Base-by-base conservation (phyloP, 2,797 vertebrate genomes). In the Huso huso region DNA sequence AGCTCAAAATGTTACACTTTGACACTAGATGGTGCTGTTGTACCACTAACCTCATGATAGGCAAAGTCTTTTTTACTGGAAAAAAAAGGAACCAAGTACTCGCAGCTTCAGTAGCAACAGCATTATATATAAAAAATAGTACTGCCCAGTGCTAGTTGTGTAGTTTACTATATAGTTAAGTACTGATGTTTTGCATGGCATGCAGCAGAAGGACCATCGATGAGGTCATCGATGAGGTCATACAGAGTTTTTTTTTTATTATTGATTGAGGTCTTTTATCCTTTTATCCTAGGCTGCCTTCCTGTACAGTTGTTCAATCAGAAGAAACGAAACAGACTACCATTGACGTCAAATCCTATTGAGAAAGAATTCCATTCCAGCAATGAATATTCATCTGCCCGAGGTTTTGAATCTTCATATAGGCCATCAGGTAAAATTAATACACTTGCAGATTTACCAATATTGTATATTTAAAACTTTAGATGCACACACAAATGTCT, bases 291-390 rank as follows among this genome's bases (percentile, higher is more conserved):
- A 98, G 95, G 89, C 72, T 92, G 82, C 73, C 79, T 92, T 58
- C 84, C 93, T 70, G 86, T 97, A 71, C 93, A 91, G 0, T 83
- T 96, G 61, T 98, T 98, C 77, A 95, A 93, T 84, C 95, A 96
- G 83, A 98, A 90, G 70, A 98, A 91, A 82, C 89, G 93, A 81
- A 92, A 61, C 74, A 88, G 93, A 72, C 79, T 95, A 65, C 95
- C 97, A 8, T 74, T 97, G 75, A 97, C 92, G 50, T 97, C 94
- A 68, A 87, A 88, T 77, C 96, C 96, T 1, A 86, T 88, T 64
- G 84, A 88, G 79, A 92, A 80, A 81, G 91, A 96, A 65, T 78
- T 85, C 52, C 81, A 72, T 75, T 72, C 80, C 10, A 76, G 80
- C 75, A 84, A 75, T 57, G 79, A 86, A 71, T 83, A 73, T 73